A percentile compares a stretch with the other conserved stretches of the same genome.
These are phyloP conservation scores for Rhincodon typus DNA, from an alignment of 2,797 vertebrate genomes.

Conservation along the genomic window DNA sequence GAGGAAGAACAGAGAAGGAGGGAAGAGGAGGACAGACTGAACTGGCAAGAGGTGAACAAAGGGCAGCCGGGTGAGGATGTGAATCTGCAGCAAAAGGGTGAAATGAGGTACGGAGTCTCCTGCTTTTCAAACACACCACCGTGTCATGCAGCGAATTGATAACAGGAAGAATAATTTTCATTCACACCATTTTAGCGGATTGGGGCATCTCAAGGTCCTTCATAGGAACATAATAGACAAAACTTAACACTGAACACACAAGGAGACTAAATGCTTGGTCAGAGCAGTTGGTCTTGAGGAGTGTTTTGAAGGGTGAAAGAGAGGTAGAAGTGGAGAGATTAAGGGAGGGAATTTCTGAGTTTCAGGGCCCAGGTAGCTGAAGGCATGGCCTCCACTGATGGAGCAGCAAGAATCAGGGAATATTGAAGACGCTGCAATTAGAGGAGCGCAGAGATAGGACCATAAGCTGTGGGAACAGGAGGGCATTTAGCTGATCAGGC, in stretches of 20 bases:
- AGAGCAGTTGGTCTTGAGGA: too few relatives aligned
- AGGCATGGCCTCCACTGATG: background rate
- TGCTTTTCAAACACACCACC: background rate
- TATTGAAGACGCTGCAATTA: background rate
- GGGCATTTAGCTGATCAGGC: too few relatives aligned
- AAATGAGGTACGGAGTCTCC: conserved; percentile 43
- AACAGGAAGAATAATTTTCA: conserved; percentile 38
- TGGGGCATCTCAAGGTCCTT: background rate
- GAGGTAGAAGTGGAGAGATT: background rate
- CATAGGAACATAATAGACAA: too few relatives aligned
- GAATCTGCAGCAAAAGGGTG: conserved; percentile 37
- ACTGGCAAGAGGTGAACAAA: conserved; percentile 52
- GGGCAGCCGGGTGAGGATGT: conserved; percentile 55
- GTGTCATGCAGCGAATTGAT: conserved; percentile 41
- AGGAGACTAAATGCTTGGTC: too few relatives aligned
- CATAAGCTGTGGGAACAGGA: too few relatives aligned
- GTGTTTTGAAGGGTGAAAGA: background rate
- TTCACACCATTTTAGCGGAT: too few relatives aligned
- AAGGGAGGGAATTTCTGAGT: background rate
- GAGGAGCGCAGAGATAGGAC: background rate
- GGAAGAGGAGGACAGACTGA: conserved; percentile 50
- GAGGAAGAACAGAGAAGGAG: conserved; percentile 49
- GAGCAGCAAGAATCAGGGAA: background rate
- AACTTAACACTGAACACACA: too few relatives aligned
- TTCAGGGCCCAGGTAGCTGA: background rate